Percentiles rank a stretch among this genome's conserved stretches.
These are phyloP conservation scores for Himalopsyche tibetana DNA, from an alignment of 2,888 invertebrate genomes.

Conservation along the genomic window DNA sequence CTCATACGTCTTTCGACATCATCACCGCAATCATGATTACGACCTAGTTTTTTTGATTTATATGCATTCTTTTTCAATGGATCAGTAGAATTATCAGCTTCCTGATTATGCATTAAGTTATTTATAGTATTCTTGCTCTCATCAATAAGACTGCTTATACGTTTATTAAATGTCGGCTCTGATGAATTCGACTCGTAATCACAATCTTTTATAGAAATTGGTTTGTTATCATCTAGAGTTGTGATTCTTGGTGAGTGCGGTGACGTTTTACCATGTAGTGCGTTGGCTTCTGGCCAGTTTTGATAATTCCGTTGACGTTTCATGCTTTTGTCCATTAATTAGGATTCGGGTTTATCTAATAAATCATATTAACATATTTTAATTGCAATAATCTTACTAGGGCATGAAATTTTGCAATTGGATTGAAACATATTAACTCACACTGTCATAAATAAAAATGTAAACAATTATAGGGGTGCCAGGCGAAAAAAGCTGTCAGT, in stretches of 20 bases:
- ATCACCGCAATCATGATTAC: neutral
- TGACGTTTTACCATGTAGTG: neutral
- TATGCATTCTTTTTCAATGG: neutral
- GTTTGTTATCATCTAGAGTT: neutral
- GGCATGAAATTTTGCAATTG: too few species aligned
- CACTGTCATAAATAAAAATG: too few species aligned
- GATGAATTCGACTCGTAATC: neutral
- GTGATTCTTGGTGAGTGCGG: neutral
- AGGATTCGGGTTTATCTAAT: neutral
- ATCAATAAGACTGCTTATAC: neutral
- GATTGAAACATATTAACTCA: too few species aligned
- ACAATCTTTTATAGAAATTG: constrained; percentile 11
- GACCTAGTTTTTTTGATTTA: neutral
- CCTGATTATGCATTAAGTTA: neutral
- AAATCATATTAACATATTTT: too few species aligned
- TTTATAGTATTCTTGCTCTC: neutral
- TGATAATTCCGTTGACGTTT: neutral
- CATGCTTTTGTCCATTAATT: neutral
- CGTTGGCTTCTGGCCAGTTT: neutral
- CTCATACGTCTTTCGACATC: constrained; percentile 15
- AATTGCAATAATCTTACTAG: too few species aligned
- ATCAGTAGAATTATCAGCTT: neutral
- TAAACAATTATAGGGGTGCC: too few species aligned
- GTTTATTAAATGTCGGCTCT: neutral
- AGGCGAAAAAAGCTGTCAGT: too few species aligned